phyloP scores from a whole-genome alignment of 2,113 vertebrate genomes.

The Epinephelus fuscoguttatus region DNA sequence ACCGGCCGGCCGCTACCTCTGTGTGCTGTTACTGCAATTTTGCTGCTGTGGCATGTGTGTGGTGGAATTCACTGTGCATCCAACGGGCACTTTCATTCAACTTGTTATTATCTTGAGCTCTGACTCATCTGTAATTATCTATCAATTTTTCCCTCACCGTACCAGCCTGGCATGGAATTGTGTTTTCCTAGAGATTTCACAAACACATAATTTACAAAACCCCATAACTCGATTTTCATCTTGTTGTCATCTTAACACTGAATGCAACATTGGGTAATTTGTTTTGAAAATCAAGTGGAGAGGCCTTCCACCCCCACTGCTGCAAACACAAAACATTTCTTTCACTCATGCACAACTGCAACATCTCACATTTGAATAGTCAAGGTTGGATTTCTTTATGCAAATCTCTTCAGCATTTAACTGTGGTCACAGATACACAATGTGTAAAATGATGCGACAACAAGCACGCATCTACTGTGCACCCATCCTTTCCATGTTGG shows the following conservation, averaged over 20 bases:
- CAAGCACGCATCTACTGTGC: background rate
- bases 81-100: conserved; percentile 12
- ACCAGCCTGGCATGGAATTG: conserved; percentile 20
- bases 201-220: conserved; percentile 22
- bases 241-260: conserved; percentile 5
- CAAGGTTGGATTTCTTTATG: conserved; percentile 77
- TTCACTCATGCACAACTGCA: conserved; percentile 47
- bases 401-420: conserved; percentile 72
- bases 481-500: background rate
- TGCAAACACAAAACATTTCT: conserved; percentile 48
- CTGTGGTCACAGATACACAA: conserved; percentile 59
- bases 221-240: conserved; percentile 19
- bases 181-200: conserved; percentile 27
- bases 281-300: conserved; percentile 68
- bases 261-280: conserved; percentile 55
- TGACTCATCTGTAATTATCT: conserved; percentile 43
- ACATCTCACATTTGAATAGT: conserved; percentile 75
- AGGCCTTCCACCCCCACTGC: conserved; percentile 19
- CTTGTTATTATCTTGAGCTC: conserved; percentile 38
- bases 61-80: conserved; percentile 15
- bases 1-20: background rate
- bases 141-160: background rate
- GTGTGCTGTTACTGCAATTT: background rate
- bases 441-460: conserved; percentile 59
- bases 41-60: background rate